Base-by-base conservation (phyloP, 2,113 vertebrate genomes). In the Prinia subflava region DNA sequence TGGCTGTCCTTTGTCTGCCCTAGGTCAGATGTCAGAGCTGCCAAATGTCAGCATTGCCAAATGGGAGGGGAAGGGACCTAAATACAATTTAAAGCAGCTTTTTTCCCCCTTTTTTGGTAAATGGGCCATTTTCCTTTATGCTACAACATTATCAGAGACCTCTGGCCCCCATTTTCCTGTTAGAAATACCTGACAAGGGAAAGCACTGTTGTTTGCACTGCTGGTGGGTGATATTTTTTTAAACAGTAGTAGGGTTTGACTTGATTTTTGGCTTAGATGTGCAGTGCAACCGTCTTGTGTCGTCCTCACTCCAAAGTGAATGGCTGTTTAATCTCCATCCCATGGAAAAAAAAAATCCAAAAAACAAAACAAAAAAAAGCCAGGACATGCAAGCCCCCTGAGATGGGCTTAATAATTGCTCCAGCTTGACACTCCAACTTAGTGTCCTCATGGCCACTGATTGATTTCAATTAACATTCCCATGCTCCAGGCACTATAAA, bases 401-500 rank as follows among this genome's bases (percentile, higher is more conserved):
- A 97, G 87, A 95, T 30, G 88, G 85, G 90, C 31, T 96, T 71
- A 74, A 44, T 87, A 92, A 77, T 59, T 92, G 90, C 73, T 93
- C 77, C 52, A 59, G 31, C 68, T 83, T 94, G 68, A 83, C 84
- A 50, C 85, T 94, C 90, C 57, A 59, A 82, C 91, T 65, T 80
- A 20, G 80, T 70, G 90, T 85, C 79, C 91, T 95, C 77, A 55
- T 91, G 92, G 79, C 94, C 93, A 90, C 24, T 68, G 73, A 87
- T 65, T 91, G 95, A 91, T 96, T 94, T 95, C 96, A 95, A 95
- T 95, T 95, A 97, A 95, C 91, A 92, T 97, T 95, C 96, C 96
- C 96, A 97, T 96, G 96, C 96, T 88, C 91, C 92, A 93, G 82
- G 49, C 37, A 28, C 91, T 96, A 97, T 97, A 97, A 92, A 96